These are phyloP conservation scores for Tympanoctomys barrerae DNA, from an alignment of 2,797 vertebrate species.

Conservation along the genomic window DNA sequence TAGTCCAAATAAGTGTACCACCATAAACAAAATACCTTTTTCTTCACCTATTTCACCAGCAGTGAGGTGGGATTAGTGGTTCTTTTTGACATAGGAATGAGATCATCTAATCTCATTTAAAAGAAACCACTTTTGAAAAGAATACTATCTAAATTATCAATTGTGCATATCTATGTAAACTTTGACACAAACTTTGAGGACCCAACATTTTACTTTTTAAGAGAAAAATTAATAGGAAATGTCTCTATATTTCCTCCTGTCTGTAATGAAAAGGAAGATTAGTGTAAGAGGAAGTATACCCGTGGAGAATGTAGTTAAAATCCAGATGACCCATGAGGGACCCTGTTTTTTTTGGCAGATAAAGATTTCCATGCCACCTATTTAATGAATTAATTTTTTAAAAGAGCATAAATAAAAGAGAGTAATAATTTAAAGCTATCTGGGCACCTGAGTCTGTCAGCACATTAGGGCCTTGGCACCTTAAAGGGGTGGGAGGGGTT, in stretches of 20 bases:
- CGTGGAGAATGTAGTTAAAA: conserved; percentile 56
- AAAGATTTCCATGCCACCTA: conserved; percentile 52
- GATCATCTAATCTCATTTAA: not conserved
- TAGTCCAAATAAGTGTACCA: not conserved
- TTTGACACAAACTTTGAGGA: conserved; percentile 24
- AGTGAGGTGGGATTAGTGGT: not conserved
- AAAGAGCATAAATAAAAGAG: conserved; percentile 73
- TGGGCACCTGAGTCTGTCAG: conserved; percentile 75
- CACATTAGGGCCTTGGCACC: conserved; percentile 72
- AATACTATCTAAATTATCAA: not conserved
- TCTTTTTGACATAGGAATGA: not conserved
- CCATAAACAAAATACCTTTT: not conserved
- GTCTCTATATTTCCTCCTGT: not conserved
- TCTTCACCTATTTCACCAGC: not conserved
- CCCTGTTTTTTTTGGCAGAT: conserved; percentile 52
- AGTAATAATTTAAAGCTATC: conserved; percentile 69
- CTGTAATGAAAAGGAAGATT: conserved; percentile 39
- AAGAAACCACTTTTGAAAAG: conserved; percentile 35
- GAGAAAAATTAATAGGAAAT: conserved; percentile 45
- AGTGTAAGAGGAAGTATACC: not conserved
- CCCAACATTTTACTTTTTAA: conserved; percentile 20
- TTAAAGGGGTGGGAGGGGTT: conserved; percentile 20
- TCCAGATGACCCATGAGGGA: conserved; percentile 38
- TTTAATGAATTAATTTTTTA: conserved; percentile 67
- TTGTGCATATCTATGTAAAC: not conserved